Base-by-base conservation (phyloP, 1,140 invertebrate genomes). In the Sipha flava region DNA sequence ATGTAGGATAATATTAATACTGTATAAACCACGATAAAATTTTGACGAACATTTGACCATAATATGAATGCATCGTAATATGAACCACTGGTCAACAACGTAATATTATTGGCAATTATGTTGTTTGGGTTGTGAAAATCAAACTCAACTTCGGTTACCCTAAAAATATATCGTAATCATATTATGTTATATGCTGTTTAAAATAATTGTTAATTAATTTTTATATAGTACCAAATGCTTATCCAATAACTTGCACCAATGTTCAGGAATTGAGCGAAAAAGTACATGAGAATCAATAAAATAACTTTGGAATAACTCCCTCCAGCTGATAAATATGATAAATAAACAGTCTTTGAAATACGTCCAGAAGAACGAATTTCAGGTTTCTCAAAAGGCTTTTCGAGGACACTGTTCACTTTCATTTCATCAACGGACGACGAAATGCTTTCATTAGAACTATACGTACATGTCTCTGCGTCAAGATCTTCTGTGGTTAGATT, bases 171-270 rank as follows among this genome's bases (percentile, higher is more conserved):
- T n/a, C n/a, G 79, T 47, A 54, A 80, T 45, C 80, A 82, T 84
- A n/a, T n/a, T n/a, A n/a, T n/a, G n/a, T n/a, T n/a, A n/a, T n/a
- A n/a, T n/a, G n/a, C n/a, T n/a, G n/a, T n/a, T n/a, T n/a, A n/a
- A n/a, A n/a, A n/a, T n/a, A n/a, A n/a, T n/a, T n/a, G n/a, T n/a
- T n/a, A n/a, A n/a, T n/a, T n/a, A n/a, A n/a, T n/a, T n/a, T n/a
- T n/a, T n/a, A n/a, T n/a, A n/a, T n/a, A n/a, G n/a, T 86, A 92
- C 93, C 93, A 95, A 80, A 88, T 87, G 2, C 92, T 90, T 0
- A 94, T 89, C 87, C 93, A 95, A 79, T 90, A 92, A 84, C 95
- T 93, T 82, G 91, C 89, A 16, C 88, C 86, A n/a, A 92, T 91
- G 10, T 91, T 92, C 29, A 90, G 85, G 0, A 88, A 83, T 84